Conservation (phyloP, 2,113 vertebrate species). For the Chaetops frenatus region DNA sequence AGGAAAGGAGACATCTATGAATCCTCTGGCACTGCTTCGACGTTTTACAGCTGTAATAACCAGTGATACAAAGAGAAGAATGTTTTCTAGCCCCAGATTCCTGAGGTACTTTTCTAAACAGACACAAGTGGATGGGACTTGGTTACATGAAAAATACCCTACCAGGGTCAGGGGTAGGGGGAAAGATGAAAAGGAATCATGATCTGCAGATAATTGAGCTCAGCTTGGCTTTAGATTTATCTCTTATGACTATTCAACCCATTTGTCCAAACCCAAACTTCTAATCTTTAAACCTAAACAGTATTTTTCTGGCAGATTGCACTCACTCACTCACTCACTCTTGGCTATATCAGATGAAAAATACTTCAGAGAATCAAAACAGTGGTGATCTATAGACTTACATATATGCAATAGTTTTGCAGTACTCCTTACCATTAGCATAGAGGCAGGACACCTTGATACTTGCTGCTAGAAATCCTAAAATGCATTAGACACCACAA, state of each 20-base stretch:
- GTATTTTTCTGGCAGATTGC: neutral
- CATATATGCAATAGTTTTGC: neutral
- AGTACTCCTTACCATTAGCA: neutral
- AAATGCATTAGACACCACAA: neutral
- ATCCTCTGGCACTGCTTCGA: constrained; percentile 54
- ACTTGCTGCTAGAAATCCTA: neutral
- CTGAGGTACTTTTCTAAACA: constrained; percentile 48
- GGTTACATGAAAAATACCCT: neutral
- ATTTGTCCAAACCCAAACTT: neutral
- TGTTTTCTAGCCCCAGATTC: constrained; percentile 49
- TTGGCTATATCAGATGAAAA: neutral
- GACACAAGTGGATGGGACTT: constrained; percentile 5
- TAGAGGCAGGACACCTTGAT: neutral
- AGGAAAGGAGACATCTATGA: constrained; percentile 68
- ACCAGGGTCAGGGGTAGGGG: neutral
- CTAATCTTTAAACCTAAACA: constrained; percentile 30
- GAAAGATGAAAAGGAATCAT: neutral
- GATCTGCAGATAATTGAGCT: neutral
- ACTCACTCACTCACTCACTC: neutral
- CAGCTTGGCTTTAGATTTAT: neutral
- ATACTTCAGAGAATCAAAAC: neutral
- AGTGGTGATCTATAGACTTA: neutral
- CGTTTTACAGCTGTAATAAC: constrained; percentile 73
- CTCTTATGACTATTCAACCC: constrained; percentile 5
- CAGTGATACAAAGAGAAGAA: constrained; percentile 56